phyloP scores from a whole-genome alignment of 1,140 invertebrate species.

The Trichonephila inaurata region DNA sequence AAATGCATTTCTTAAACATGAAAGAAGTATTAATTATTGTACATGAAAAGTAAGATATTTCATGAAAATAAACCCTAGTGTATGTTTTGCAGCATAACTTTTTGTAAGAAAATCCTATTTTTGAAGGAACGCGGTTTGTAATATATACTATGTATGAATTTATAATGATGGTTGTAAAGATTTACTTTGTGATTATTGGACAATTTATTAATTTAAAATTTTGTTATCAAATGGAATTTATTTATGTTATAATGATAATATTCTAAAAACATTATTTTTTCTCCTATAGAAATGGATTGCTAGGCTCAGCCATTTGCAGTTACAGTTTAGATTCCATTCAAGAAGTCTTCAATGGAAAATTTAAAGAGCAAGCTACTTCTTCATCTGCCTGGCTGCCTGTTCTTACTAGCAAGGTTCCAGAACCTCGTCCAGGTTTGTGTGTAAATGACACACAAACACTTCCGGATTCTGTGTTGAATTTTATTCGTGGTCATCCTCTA shows the following conservation, averaged over 20 bases:
- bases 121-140: too few relatives aligned
- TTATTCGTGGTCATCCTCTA: conserved; percentile 96
- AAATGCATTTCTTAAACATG: too few relatives aligned
- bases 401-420: conserved; percentile 88
- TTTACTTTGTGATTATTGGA: background rate
- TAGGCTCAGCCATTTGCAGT: conserved; percentile 96
- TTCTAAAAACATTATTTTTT: background rate
- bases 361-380: conserved; percentile 94
- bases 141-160: too few relatives aligned
- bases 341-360: conserved; percentile 92
- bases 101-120: too few relatives aligned
- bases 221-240: background rate
- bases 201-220: background rate
- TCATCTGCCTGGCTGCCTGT: conserved; percentile 96
- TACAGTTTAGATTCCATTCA: conserved; percentile 94
- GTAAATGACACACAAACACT: conserved; percentile 92
- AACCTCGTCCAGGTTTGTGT: conserved; percentile 93
- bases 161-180: too few relatives aligned
- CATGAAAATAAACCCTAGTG: too few relatives aligned
- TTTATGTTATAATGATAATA: background rate
- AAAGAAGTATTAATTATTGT: too few relatives aligned
- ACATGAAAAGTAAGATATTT: too few relatives aligned
- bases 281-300: conserved; percentile 86
- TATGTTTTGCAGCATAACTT: too few relatives aligned
- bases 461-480: conserved; percentile 92